phyloP scores from a whole-genome alignment of 1,140 invertebrate species.

The Pectinophora gossypiella region DNA sequence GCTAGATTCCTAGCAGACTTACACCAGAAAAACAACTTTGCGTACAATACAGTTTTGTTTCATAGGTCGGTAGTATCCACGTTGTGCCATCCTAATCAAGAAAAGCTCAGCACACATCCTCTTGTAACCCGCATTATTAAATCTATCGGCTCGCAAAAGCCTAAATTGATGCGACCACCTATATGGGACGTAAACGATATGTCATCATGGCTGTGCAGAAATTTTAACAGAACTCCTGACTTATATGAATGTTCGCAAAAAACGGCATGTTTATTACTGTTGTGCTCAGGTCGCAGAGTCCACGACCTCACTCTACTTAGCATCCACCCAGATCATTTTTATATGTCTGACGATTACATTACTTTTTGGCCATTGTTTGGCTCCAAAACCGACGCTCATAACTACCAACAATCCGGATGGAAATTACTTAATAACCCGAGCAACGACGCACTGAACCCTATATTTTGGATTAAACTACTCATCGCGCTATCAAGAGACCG shows the following conservation, averaged over 20 bases:
- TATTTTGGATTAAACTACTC: slow-evolving; percentile 2
- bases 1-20: neutral
- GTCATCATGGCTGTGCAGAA: neutral
- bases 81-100: neutral
- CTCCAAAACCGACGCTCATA: slow-evolving; percentile 19
- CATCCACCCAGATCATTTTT: slow-evolving; percentile 8
- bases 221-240: neutral
- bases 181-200: no score
- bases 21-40: neutral
- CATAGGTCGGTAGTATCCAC: neutral
- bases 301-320: slow-evolving; percentile 33
- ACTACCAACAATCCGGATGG: slow-evolving; percentile 9
- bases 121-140: neutral
- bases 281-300: slow-evolving; percentile 32
- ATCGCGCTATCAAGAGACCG: neutral
- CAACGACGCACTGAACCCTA: neutral
- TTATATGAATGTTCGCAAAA: slow-evolving; percentile 24
- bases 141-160: neutral
- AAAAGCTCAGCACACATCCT: neutral
- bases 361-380: slow-evolving; percentile 21
- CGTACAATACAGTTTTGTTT: neutral
- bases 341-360: neutral
- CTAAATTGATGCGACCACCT: neutral
- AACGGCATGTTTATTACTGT: slow-evolving; percentile 24
- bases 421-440: neutral